Conservation (phyloP, 2,113 vertebrate species). For the Micromys minutus region DNA sequence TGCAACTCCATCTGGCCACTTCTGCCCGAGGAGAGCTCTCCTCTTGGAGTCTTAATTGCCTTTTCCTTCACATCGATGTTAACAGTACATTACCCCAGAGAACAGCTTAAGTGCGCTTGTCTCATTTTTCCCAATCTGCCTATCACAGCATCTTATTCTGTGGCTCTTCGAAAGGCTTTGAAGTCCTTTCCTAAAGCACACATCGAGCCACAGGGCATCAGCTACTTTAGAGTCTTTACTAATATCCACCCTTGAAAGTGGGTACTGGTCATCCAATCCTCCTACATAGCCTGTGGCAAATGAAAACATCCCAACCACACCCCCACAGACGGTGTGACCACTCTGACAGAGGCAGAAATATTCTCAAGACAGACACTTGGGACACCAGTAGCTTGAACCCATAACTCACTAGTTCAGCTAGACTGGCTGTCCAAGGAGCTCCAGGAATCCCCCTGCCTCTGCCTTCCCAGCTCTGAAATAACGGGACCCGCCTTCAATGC, state of each 20-base stretch:
- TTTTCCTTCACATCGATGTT: background rate
- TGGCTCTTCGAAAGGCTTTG: fast-evolving
- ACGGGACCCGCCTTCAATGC: no score
- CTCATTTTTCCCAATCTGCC: background rate
- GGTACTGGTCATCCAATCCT: fast-evolving
- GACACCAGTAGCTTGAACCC: no score
- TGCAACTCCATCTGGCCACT: background rate
- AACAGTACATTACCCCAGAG: fast-evolving
- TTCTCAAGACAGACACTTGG: background rate
- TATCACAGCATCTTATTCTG: fast-evolving
- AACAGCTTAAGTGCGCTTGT: fast-evolving
- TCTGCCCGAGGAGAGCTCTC: background rate
- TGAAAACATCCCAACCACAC: no score
- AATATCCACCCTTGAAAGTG: fast-evolving
- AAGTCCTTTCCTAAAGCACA: background rate
- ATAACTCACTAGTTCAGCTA: no score
- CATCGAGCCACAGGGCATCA: fast-evolving
- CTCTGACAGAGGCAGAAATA: background rate
- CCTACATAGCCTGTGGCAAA: no score
- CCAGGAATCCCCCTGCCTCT: no score
- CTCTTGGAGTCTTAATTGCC: fast-evolving
- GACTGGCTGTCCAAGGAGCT: no score
- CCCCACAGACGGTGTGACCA: background rate
- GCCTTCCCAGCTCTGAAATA: no score
- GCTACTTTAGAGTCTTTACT: background rate